A percentile compares a stretch with the other conserved stretches of the same genome.
These are phyloP conservation scores for Alethe diademata DNA, from an alignment of 2,113 vertebrate species.

Conservation along the genomic window DNA sequence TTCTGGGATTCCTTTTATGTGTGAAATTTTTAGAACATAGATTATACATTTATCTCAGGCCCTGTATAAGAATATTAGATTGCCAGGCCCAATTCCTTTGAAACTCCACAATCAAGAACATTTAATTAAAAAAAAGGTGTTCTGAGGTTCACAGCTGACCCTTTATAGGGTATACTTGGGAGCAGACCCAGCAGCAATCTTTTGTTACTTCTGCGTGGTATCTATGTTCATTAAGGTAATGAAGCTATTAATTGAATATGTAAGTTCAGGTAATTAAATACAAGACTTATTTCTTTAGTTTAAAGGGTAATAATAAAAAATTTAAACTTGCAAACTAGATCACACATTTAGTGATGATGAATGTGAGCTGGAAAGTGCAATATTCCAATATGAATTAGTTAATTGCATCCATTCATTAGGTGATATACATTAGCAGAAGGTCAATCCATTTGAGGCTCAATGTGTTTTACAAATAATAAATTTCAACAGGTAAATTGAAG, in stretches of 20 bases:
- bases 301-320: conserved; percentile 86
- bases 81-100: neutral
- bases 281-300: conserved; percentile 77
- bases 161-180: neutral
- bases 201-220: neutral
- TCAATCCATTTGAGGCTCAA: conserved; percentile 71
- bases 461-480: conserved; percentile 76
- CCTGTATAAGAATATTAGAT: neutral
- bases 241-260: conserved; percentile 81
- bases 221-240: conserved; percentile 76
- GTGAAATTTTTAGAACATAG: neutral
- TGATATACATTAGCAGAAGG: conserved; percentile 77
- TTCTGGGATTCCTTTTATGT: neutral
- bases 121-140: neutral
- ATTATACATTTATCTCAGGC: neutral
- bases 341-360: conserved; percentile 74
- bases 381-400: conserved; percentile 72
- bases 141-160: neutral
- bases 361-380: conserved; percentile 74
- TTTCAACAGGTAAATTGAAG: conserved; percentile 66
- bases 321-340: conserved; percentile 73
- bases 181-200: conserved; percentile 16
- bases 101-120: neutral
- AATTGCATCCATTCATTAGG: conserved; percentile 78
- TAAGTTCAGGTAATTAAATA: conserved; percentile 79